Conservation (phyloP, 2,113 vertebrate species). For the Mesembrinibis cayennensis region DNA sequence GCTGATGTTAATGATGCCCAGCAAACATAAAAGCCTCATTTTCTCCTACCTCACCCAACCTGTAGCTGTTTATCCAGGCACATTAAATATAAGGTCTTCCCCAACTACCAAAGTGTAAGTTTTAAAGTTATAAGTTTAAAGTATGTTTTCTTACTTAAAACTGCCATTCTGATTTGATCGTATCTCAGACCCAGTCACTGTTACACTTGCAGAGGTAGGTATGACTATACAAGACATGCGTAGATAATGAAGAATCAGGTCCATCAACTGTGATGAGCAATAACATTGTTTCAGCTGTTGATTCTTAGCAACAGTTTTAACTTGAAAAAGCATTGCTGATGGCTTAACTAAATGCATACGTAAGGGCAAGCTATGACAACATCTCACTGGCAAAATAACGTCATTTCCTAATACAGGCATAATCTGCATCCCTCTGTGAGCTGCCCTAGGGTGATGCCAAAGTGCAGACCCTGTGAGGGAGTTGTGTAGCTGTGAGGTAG, state of each 20-base stretch:
- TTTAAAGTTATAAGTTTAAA: background rate
- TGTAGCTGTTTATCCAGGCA: background rate
- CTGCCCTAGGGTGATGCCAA: background rate
- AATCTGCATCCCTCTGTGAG: background rate
- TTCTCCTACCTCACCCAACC: background rate
- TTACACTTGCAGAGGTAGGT: background rate
- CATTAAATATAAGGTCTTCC: background rate
- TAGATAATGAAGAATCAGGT: background rate
- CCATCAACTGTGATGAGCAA: background rate
- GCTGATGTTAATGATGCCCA: background rate
- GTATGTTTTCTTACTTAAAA: background rate
- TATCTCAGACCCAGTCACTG: background rate
- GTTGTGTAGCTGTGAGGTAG: background rate
- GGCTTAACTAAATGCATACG: background rate
- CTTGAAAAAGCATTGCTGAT: background rate
- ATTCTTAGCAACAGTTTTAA: background rate
- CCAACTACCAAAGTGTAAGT: background rate
- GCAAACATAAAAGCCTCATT: background rate
- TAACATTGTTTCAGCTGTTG: background rate
- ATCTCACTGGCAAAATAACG: background rate
- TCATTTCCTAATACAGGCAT: background rate
- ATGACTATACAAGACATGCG: background rate
- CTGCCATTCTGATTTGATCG: background rate
- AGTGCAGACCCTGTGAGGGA: background rate
- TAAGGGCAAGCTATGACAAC: background rate